Base-by-base conservation (phyloP, 2,797 vertebrate genomes). In the Dermochelys coriacea region DNA sequence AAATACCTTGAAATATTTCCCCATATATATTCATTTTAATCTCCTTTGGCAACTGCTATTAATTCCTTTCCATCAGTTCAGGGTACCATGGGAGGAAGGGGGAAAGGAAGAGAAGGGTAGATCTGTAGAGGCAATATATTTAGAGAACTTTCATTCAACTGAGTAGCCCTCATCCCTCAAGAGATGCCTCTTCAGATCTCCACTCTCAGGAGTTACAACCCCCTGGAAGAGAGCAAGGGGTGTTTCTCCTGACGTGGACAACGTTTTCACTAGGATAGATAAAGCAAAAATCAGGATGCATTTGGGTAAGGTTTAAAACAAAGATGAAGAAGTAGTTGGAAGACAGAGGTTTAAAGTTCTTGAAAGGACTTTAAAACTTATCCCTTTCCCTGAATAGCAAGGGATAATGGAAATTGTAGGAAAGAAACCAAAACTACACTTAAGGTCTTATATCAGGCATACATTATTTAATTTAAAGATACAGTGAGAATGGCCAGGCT, bases 231-330 rank as follows among this genome's bases (percentile, higher is more conserved):
- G 50, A 86, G 3, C 11, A 25, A 45, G 84, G 49, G 3, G 0
- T 85, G 21, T 83, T 96, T 91, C 87, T 94, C 92, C 86, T 93
- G 91, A 80, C 4, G 3, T 2, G 15, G 84, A 71, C 86, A 95
- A 45, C 80, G 89, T 93, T 92, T 94, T 94, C 47, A 34, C 85
- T 93, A 16, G 92, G 90, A 37, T 93, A 95, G 91, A 81, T 86
- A 84, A 10, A 94, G 89, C 10, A 84, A 92, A 71, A 96, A 94
- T 84, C 92, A 61, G 57, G 1, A 50, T 49, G 92, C 45, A 89
- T 90, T 71, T 82, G 83, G 47, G 68, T 85, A 94, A 93, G 86
- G 88, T 94, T 92, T 95, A 96, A 77, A 95, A 95, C 93, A 90
- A 94, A 93, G 80, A 34, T 47, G 77, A 87, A 84, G 94, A 94